Evolutionary conservation across 2,888 invertebrate genomes (phyloP).

Genomic region (Drosophila falleni): DNA sequence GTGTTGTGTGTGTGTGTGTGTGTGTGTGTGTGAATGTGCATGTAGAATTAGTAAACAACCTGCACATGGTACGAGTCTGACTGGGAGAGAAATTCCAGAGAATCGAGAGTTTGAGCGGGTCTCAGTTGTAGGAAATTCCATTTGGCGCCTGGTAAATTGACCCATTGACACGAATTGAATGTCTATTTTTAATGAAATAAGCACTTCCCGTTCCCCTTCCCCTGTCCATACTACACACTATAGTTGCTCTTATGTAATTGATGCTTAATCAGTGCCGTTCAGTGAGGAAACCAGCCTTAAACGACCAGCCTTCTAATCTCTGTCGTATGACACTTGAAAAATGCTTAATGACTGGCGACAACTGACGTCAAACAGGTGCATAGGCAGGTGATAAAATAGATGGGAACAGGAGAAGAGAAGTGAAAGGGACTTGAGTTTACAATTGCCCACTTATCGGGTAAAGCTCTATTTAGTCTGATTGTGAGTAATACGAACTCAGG

Average conservation of each 20-base stretch:
- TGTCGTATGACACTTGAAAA: conserved; percentile 40
- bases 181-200: conserved; percentile 25
- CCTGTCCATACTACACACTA: too few relatives aligned
- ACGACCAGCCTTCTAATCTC: conserved; percentile 29
- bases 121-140: conserved; percentile 35
- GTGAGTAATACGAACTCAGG: conserved; percentile 48
- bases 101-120: conserved; percentile 8
- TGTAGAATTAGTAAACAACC: conserved; percentile 22
- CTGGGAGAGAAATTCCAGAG: conserved; percentile 16
- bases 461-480: conserved; percentile 25
- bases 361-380: conserved; percentile 51
- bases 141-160: conserved; percentile 57
- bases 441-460: conserved; percentile 29
- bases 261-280: conserved; percentile 40
- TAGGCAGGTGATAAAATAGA: neutral
- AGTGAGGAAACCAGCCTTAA: conserved; percentile 16
- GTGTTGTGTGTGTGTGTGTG: conserved; percentile 1
- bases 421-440: conserved; percentile 12
- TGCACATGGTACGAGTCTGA: conserved; percentile 13
- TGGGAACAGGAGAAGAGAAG: neutral
- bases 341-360: conserved; percentile 41
- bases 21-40: conserved; percentile 7
- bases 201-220: neutral
- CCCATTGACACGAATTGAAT: conserved; percentile 33
- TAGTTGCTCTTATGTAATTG: conserved; percentile 37